Evolutionary conservation across 2,113 vertebrate genomes (phyloP).

Genomic region (Ondatra zibethicus): DNA sequence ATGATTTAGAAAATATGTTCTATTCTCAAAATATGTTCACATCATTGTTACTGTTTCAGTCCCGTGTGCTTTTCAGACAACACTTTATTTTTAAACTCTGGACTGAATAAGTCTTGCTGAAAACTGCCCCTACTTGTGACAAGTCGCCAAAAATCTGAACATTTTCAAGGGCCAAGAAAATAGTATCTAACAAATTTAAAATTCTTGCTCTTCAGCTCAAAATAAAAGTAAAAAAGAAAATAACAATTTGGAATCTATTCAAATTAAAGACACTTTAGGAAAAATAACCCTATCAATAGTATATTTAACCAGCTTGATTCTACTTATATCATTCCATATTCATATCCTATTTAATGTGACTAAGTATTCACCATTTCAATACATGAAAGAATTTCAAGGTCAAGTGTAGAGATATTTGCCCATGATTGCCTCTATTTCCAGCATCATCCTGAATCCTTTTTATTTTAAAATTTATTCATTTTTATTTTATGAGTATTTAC

Average conservation of each 20-base stretch:
- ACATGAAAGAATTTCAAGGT: neutral
- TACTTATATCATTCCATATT: neutral
- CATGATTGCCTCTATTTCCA: neutral
- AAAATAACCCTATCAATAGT: neutral
- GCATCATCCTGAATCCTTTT: neutral
- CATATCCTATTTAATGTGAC: neutral
- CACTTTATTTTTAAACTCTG: conserved; percentile 21
- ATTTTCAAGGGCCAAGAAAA: neutral
- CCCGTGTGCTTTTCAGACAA: neutral
- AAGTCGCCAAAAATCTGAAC: neutral
- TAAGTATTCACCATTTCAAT: neutral
- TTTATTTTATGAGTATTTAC: neutral
- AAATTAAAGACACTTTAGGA: neutral
- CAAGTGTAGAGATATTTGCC: neutral
- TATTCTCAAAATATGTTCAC: neutral
- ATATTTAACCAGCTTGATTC: neutral
- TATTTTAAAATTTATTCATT: neutral
- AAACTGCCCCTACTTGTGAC: neutral
- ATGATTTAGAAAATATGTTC: neutral
- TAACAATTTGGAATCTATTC: neutral
- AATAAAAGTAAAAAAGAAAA: neutral
- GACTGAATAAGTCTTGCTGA: neutral
- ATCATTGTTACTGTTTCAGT: neutral
- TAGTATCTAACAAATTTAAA: neutral
- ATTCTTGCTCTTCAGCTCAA: neutral